Evolutionary conservation across 2,888 invertebrate genomes (phyloP).

Genomic region (Protophormia terraenovae): DNA sequence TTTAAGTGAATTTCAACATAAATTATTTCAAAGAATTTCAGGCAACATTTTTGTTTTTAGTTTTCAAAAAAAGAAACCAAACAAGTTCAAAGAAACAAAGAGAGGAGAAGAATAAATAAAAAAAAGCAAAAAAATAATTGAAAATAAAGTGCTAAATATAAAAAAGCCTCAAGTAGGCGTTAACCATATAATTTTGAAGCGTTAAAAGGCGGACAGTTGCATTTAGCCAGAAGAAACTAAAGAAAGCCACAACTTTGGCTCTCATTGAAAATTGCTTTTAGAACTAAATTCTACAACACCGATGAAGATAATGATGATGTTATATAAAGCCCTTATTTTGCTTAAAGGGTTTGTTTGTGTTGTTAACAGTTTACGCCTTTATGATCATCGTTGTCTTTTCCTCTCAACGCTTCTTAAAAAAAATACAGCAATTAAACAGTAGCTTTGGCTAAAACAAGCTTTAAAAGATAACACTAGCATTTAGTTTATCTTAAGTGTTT

Average conservation of each 20-base stretch:
- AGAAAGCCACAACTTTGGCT: slow-evolving; percentile 9
- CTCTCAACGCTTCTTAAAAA: background rate
- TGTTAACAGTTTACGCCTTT: slow-evolving; percentile 64
- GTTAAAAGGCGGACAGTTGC: slow-evolving; percentile 77
- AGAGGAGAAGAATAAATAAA: background rate
- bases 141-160: slow-evolving; percentile 49
- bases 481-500: slow-evolving; percentile 50
- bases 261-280: slow-evolving; percentile 19
- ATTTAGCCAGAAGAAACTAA: slow-evolving; percentile 42
- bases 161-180: slow-evolving; percentile 62
- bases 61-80: background rate
- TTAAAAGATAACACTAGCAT: slow-evolving; percentile 41
- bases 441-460: slow-evolving; percentile 55
- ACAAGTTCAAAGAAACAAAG: background rate
- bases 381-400: slow-evolving; percentile 1
- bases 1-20: slow-evolving; percentile 51
- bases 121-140: slow-evolving; percentile 50
- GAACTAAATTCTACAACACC: background rate
- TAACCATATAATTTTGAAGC: slow-evolving; percentile 73
- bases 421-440: slow-evolving; percentile 59
- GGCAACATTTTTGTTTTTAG: background rate
- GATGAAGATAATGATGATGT: slow-evolving; percentile 62
- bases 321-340: slow-evolving; percentile 60
- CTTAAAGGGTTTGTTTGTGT: slow-evolving; percentile 46
- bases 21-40: slow-evolving; percentile 45